Conservation (phyloP, 2,113 vertebrate species). For the Morphnarchus princeps region DNA sequence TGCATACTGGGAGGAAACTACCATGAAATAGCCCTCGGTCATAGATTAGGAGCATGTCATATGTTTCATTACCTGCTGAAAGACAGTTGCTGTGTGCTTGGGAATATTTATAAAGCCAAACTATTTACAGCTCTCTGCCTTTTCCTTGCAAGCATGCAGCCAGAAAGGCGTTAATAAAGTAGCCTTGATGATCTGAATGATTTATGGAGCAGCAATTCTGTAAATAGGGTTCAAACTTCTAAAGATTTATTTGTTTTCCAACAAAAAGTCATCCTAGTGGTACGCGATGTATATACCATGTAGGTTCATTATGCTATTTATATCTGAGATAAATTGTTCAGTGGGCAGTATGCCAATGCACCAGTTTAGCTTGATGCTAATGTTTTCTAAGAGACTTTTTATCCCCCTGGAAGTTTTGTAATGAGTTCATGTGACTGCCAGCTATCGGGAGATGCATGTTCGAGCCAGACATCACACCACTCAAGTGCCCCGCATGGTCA, state of each 20-base stretch:
- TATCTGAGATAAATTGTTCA: not conserved
- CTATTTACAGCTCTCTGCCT: not conserved
- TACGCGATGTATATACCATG: not conserved
- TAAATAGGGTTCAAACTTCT: not conserved
- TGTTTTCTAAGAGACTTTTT: not conserved
- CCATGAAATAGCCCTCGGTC: slow-evolving; percentile 64
- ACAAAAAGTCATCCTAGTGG: not conserved
- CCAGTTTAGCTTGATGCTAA: not conserved
- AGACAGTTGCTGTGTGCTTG: not conserved
- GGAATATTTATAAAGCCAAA: not conserved
- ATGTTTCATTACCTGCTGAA: slow-evolving; percentile 66
- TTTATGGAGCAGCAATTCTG: not conserved
- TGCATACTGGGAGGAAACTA: slow-evolving; percentile 52
- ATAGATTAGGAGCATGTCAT: slow-evolving; percentile 31
- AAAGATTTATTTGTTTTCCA: slow-evolving; percentile 9
- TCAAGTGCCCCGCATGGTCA: fast-evolving
- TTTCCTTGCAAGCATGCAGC: not conserved
- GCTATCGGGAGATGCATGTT: fast-evolving
- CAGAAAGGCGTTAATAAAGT: not conserved
- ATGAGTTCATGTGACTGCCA: not conserved
- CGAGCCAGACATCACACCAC: not conserved
- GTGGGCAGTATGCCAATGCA: not conserved
- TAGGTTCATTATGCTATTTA: not conserved
- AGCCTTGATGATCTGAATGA: not conserved
- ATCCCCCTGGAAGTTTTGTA: not conserved